These are phyloP conservation scores for Panopea generosa DNA, from an alignment of 2,888 invertebrate genomes.

Conservation along the genomic window DNA sequence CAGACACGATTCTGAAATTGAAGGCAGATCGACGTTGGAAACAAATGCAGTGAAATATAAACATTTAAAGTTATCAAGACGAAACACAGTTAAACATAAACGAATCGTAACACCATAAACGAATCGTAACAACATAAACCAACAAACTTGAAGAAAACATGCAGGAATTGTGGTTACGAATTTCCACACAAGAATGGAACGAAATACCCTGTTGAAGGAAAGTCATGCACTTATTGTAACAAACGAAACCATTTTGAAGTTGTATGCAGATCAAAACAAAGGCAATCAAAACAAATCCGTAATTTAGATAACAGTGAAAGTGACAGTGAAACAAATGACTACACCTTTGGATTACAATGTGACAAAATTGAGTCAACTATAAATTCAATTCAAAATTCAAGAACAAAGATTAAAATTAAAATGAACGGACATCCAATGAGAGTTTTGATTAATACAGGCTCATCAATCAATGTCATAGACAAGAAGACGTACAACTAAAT, in stretches of 20 bases:
- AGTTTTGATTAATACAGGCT: slow-evolving; percentile 22
- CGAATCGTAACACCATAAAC: too few species aligned
- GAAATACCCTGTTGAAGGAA: slow-evolving; percentile 3
- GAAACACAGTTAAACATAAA: too few species aligned
- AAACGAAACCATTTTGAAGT: slow-evolving; percentile 2
- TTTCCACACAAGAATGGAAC: slow-evolving; percentile 23
- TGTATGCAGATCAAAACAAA: neutral
- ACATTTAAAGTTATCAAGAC: too few species aligned
- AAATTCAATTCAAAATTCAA: neutral
- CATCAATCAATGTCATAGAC: slow-evolving; percentile 22
- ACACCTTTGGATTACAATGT: too few species aligned
- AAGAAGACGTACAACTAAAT: neutral
- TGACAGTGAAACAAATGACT: neutral
- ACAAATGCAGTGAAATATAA: too few species aligned
- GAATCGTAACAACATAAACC: neutral
- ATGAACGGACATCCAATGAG: neutral
- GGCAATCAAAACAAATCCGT: neutral
- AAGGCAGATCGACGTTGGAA: too few species aligned
- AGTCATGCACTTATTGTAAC: neutral
- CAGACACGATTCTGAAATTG: slow-evolving; percentile 21
- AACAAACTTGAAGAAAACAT: too few species aligned
- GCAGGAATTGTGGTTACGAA: slow-evolving; percentile 36
- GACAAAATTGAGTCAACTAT: neutral
- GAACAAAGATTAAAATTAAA: neutral
- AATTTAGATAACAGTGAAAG: neutral